Base-by-base conservation (phyloP, 2,797 vertebrate species). In the Holocentrus rufus region DNA sequence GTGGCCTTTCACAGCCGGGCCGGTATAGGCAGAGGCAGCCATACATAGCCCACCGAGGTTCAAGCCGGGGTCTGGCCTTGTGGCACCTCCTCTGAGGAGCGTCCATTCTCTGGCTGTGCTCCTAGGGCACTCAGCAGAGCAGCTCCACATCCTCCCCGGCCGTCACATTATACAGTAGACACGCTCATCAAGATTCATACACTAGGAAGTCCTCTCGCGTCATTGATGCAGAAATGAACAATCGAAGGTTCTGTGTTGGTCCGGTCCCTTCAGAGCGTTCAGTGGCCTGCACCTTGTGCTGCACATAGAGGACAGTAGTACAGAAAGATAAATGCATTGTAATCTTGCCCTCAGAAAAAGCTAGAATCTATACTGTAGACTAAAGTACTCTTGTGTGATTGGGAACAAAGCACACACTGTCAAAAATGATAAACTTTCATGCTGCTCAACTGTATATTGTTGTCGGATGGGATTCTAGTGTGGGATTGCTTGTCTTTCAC, bases 1-100 rank as follows among this genome's bases (percentile, higher is more conserved):
- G 89, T 90, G 87, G 88, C 82, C 91, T 91, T 92, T 93, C 89
- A 93, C 89, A 92, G 87, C 81, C 76, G 85, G 83, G 88, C 85
- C 81, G 60, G 83, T 81, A 86, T 89, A 86, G 86, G 87, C 88
- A 87, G 82, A 89, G 85, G 82, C 81, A 85, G 86, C 88, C 86
- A 82, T 89, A 87, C 89, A 90, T 85, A 79, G 83, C 77, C 74
- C 76, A 79, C 74, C 14, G 50, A 89, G 87, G 89, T 90, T 87
- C 81, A 87, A 74, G 84, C 80, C 10, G 60, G 82, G 89, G 89
- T 87, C 76, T 80, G 83, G 83, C 87, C 85, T 83, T 57, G 86
- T 81, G 80, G 82, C 87, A 83, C 81, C 85, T 85, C 81, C 67
- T 81, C 82, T 86, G 69, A 88, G 87, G 80, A 89, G 80, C 18